Percentiles rank a stretch among this genome's conserved stretches.
phyloP scores from a whole-genome alignment of 2,888 invertebrate genomes.

The Drosophila aldrichi region DNA sequence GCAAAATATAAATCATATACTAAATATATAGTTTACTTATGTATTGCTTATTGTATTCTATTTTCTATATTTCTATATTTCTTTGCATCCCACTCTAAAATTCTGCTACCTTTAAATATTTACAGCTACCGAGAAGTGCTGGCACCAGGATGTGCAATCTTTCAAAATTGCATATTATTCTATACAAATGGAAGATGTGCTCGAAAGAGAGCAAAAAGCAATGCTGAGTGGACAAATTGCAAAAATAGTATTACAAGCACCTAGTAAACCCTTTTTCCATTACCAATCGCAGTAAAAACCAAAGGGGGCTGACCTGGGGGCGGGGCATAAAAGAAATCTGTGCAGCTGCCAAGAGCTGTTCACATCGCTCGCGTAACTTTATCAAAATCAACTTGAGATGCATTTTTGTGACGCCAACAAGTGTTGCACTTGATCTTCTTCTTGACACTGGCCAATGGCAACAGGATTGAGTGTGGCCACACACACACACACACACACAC shows the following conservation, averaged over 20 bases:
- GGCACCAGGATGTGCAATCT: slow-evolving; percentile 3
- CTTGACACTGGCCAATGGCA: slow-evolving; percentile 58
- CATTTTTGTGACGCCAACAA: slow-evolving; percentile 77
- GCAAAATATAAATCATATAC: too few species aligned
- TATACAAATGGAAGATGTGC: not conserved
- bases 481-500: slow-evolving; percentile 14
- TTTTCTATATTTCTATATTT: too few species aligned
- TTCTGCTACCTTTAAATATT: not conserved
- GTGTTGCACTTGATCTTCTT: slow-evolving; percentile 78
- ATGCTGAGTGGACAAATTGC: slow-evolving; percentile 23
- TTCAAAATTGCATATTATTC: slow-evolving; percentile 11
- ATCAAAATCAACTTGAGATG: slow-evolving; percentile 67
- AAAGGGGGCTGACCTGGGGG: not conserved
- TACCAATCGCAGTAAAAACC: slow-evolving; percentile 12
- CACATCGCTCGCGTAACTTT: slow-evolving; percentile 54
- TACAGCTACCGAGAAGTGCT: not conserved
- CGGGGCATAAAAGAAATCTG: slow-evolving; percentile 14
- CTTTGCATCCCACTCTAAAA: too few species aligned
- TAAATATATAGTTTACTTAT: too few species aligned
- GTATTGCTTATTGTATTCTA: too few species aligned
- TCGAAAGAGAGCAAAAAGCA: not conserved
- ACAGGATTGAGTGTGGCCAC: slow-evolving; percentile 60
- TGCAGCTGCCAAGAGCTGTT: slow-evolving; percentile 41
- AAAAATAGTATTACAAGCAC: slow-evolving; percentile 22
- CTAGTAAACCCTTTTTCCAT: slow-evolving; percentile 8